These are phyloP conservation scores for Daktulosphaira vitifoliae DNA, from an alignment of 1,140 invertebrate genomes.

Conservation along the genomic window DNA sequence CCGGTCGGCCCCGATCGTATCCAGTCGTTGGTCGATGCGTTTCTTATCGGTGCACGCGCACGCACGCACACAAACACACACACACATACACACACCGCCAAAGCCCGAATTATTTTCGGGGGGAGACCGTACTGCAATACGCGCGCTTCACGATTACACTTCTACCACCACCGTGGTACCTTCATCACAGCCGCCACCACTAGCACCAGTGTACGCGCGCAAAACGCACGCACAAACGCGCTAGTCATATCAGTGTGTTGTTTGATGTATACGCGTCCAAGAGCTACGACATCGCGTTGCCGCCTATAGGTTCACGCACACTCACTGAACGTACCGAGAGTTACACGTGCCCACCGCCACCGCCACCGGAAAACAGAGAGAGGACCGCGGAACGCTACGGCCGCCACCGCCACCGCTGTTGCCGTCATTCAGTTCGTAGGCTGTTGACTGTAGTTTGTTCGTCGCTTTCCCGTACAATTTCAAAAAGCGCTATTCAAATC, in stretches of 20 bases:
- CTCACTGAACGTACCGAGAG: slow-evolving; percentile 29
- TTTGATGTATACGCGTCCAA: slow-evolving; percentile 1
- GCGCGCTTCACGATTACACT: no score
- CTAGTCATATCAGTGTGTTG: background rate
- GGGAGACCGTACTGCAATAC: no score
- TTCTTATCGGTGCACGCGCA: slow-evolving; percentile 35
- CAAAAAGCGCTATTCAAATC: no score
- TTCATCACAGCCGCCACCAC: background rate
- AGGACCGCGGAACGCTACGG: slow-evolving; percentile 14
- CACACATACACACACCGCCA: slow-evolving; percentile 33
- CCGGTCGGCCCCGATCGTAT: slow-evolving; percentile 24
- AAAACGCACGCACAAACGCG: background rate
- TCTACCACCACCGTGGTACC: no score
- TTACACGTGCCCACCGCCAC: slow-evolving; percentile 36
- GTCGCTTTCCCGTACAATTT: background rate
- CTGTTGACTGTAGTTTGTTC: slow-evolving; percentile 32
- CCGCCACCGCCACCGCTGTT: slow-evolving; percentile 3
- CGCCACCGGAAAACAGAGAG: slow-evolving; percentile 34
- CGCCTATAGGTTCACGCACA: background rate
- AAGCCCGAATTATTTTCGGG: slow-evolving; percentile 24
- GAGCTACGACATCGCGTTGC: background rate
- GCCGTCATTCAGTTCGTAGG: slow-evolving; percentile 28
- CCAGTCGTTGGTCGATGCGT: slow-evolving; percentile 32
- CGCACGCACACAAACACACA: slow-evolving; percentile 34
- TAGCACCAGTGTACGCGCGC: background rate